Evolutionary conservation across 2,113 vertebrate genomes (phyloP).

Genomic region (Cranoglanis bouderius): DNA sequence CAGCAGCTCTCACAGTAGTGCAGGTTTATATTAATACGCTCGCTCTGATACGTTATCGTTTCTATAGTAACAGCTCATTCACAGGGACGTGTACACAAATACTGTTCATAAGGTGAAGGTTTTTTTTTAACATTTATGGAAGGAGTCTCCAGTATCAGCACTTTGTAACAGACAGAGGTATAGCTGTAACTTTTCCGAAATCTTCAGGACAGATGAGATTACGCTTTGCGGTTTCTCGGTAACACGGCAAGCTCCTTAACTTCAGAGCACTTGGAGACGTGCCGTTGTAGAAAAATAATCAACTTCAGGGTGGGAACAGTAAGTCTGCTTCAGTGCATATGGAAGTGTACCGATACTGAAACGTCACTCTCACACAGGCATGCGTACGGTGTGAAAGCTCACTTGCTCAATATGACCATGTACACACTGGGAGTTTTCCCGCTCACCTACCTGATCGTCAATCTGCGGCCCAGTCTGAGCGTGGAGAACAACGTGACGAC

Average conservation of each 20-base stretch:
- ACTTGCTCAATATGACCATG: slow-evolving; percentile 80
- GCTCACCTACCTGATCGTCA: slow-evolving; percentile 79
- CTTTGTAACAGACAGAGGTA: not conserved
- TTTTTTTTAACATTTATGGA: not conserved
- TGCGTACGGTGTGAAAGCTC: slow-evolving; percentile 85
- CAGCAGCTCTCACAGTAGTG: not conserved
- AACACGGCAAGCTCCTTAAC: not conserved
- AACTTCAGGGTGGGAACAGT: too few species aligned
- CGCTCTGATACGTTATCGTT: not conserved
- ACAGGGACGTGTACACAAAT: not conserved
- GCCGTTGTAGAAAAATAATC: not conserved
- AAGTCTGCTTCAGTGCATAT: not conserved
- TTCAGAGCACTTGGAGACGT: not conserved
- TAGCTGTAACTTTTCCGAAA: not conserved
- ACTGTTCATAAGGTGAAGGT: too few species aligned
- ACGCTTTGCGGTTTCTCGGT: not conserved
- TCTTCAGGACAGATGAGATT: not conserved
- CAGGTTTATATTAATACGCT: not conserved
- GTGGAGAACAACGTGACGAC: slow-evolving; percentile 38
- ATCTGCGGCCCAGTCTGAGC: slow-evolving; percentile 65
- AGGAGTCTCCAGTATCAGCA: not conserved
- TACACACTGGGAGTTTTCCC: slow-evolving; percentile 83
- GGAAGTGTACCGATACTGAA: not conserved
- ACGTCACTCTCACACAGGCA: slow-evolving; percentile 65
- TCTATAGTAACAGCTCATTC: not conserved